These are phyloP conservation scores for Cydia fagiglandana DNA, from an alignment of 1,140 invertebrate species.

Conservation along the genomic window DNA sequence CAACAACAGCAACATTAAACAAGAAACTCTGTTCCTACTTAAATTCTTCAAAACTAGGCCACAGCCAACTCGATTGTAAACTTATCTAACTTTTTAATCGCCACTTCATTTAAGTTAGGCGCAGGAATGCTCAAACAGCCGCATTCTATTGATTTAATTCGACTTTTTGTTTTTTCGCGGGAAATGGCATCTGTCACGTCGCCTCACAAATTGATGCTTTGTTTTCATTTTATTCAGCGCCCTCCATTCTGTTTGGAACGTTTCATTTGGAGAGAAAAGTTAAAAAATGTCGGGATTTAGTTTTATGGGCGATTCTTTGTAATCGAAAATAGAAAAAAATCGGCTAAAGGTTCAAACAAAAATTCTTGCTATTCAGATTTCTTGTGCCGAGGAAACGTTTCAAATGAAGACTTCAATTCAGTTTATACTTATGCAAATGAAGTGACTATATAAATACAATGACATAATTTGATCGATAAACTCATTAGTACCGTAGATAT, in stretches of 20 bases:
- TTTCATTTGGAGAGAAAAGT: slow-evolving; percentile 17
- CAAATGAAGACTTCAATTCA: too few species aligned
- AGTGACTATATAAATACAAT: too few species aligned
- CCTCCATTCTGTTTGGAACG: slow-evolving; percentile 10
- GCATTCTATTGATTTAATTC: slow-evolving; percentile 23
- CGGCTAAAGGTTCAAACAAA: background rate
- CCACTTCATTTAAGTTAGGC: slow-evolving; percentile 26
- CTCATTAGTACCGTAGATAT: too few species aligned
- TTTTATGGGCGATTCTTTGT: background rate
- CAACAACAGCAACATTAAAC: background rate
- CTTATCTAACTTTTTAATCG: slow-evolving; percentile 22
- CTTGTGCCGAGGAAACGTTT: background rate
- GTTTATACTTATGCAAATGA: too few species aligned
- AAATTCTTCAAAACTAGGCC: background rate
- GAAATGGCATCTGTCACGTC: slow-evolving; percentile 40
- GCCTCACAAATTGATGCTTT: slow-evolving; percentile 43
- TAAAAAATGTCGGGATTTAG: slow-evolving; percentile 23
- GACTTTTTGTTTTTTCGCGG: slow-evolving; percentile 23
- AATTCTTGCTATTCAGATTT: background rate
- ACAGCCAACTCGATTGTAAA: slow-evolving; percentile 17
- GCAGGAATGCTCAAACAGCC: slow-evolving; percentile 19
- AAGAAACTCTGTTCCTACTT: background rate
- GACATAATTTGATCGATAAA: too few species aligned
- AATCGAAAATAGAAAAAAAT: background rate
- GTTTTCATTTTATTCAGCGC: slow-evolving; percentile 37